These are phyloP conservation scores for Zapornia atra DNA, from an alignment of 2,113 vertebrate species.

Conservation along the genomic window DNA sequence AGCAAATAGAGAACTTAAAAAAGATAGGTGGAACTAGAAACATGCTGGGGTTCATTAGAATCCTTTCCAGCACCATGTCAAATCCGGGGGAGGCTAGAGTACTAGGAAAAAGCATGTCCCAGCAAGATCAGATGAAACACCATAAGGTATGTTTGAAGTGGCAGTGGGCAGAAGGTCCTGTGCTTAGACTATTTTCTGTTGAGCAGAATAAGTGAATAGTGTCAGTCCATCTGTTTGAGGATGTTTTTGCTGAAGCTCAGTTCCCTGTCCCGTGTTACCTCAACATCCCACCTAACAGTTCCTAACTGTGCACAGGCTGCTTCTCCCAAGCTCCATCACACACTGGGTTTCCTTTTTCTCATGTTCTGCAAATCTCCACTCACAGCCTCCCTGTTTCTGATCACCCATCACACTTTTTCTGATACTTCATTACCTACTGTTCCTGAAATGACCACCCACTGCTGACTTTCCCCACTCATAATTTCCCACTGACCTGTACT, in stretches of 20 bases:
- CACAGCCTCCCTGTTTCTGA: background rate
- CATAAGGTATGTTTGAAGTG: background rate
- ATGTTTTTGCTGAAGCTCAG: background rate
- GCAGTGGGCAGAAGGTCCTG: background rate
- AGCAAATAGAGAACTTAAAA: background rate
- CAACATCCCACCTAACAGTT: background rate
- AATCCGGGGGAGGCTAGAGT: background rate
- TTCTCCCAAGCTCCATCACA: background rate
- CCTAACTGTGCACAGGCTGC: background rate
- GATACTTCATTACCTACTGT: background rate
- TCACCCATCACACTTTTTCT: background rate
- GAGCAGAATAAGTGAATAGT: too few species aligned
- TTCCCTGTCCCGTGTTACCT: background rate
- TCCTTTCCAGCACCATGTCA: background rate
- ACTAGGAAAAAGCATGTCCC: background rate
- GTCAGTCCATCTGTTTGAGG: background rate
- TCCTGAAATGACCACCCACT: background rate
- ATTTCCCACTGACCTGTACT: background rate
- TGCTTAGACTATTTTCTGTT: background rate
- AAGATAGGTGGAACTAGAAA: background rate
- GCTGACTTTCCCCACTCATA: background rate
- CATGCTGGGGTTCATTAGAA: background rate
- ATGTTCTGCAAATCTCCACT: background rate
- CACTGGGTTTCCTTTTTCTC: background rate
- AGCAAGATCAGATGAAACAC: background rate